Evolutionary conservation across 2,113 vertebrate species (phyloP).

Genomic region (Strix uralensis): DNA sequence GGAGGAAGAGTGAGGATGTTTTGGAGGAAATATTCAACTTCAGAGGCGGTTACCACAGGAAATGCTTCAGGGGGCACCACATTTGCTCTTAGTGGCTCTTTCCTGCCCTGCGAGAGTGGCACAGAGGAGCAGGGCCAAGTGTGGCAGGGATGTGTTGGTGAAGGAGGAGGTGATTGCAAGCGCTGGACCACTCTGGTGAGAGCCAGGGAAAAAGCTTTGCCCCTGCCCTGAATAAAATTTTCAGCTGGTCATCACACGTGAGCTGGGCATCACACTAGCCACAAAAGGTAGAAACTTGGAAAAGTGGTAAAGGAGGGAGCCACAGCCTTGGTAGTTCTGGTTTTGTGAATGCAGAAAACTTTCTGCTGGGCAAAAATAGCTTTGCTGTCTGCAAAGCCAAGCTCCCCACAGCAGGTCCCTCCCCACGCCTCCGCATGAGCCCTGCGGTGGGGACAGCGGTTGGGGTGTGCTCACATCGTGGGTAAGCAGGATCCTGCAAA

Average conservation of each 20-base stretch:
- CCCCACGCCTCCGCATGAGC: neutral
- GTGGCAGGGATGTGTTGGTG: neutral
- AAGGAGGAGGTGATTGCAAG: neutral
- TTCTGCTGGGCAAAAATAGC: neutral
- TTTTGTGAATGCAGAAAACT: neutral
- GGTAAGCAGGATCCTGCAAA: neutral
- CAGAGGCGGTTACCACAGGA: neutral
- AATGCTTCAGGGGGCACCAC: neutral
- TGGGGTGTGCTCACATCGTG: rapidly evolving
- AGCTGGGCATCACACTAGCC: neutral
- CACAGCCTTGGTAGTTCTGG: neutral
- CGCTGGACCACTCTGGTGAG: neutral
- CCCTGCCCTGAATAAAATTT: rapidly evolving
- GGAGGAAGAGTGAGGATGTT: neutral
- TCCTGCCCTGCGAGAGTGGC: neutral
- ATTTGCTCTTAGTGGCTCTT: neutral
- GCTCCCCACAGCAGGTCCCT: neutral
- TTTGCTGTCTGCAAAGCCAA: neutral
- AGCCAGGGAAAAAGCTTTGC: neutral
- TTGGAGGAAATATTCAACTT: constrained; percentile 5
- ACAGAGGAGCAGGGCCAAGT: neutral
- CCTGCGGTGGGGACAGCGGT: rapidly evolving
- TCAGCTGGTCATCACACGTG: rapidly evolving
- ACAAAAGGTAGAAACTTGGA: neutral
- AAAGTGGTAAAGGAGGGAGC: neutral